phyloP scores from a whole-genome alignment of 2,888 invertebrate species.

The Sesia bembeciformis region DNA sequence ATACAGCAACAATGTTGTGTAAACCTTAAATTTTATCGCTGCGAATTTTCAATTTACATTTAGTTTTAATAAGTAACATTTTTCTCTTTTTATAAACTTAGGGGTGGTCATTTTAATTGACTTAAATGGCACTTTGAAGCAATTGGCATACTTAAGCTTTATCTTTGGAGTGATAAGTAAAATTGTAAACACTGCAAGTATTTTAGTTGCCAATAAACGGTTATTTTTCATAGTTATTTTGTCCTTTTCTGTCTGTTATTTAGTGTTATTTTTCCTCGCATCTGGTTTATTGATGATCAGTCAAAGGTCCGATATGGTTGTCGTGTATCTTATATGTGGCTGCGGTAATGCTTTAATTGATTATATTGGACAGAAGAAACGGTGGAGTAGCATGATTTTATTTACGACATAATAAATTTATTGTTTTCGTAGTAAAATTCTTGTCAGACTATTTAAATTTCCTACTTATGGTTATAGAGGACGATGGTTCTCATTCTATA shows the following conservation, averaged over 20 bases:
- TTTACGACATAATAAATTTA: no score
- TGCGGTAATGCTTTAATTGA: constrained; percentile 34
- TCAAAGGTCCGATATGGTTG: constrained; percentile 38
- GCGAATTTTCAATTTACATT: background rate
- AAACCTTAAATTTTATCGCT: no score
- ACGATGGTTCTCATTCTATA: no score
- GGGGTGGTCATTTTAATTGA: constrained; percentile 24
- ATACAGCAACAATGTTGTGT: no score
- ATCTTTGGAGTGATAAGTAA: constrained; percentile 12
- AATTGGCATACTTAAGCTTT: constrained; percentile 21
- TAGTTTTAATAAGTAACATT: constrained; percentile 1
- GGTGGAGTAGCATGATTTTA: constrained; percentile 13
- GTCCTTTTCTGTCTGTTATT: constrained; percentile 1
- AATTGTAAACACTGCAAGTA: constrained; percentile 2
- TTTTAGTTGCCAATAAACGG: background rate
- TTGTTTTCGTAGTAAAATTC: no score
- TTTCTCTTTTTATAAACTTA: background rate
- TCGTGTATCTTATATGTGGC: constrained; percentile 27
- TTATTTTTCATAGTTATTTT: constrained; percentile 6
- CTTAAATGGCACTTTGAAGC: constrained; percentile 18
- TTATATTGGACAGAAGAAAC: constrained; percentile 17
- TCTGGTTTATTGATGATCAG: constrained; percentile 26
- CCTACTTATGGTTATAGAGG: no score
- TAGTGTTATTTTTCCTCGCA: background rate
- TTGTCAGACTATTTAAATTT: no score